Percentiles rank a stretch among this genome's conserved stretches.
Conservation (phyloP, 2,888 invertebrate species). For the Endotricha flammealis region DNA sequence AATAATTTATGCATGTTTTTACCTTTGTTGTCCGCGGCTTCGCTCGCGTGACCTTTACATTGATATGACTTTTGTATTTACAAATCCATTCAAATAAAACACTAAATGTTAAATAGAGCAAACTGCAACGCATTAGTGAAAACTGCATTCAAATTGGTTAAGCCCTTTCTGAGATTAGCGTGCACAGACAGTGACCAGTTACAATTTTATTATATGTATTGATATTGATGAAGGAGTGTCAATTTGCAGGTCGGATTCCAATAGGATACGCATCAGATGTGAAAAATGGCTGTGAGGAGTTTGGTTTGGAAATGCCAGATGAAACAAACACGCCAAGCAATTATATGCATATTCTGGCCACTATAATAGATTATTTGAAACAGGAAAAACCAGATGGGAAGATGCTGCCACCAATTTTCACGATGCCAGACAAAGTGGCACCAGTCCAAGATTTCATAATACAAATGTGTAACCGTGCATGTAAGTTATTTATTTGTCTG, state of each 20-base stretch:
- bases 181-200: no score
- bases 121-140: no score
- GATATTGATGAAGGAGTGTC: background rate
- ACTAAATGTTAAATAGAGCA: no score
- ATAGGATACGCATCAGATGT: slow-evolving; percentile 55
- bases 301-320: slow-evolving; percentile 50
- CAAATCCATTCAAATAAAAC: no score
- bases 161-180: no score
- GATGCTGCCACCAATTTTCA: slow-evolving; percentile 49
- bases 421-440: slow-evolving; percentile 50
- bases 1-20: no score
- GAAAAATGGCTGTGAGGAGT: slow-evolving; percentile 38
- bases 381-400: slow-evolving; percentile 27
- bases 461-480: slow-evolving; percentile 46
- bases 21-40: no score
- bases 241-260: slow-evolving; percentile 45
- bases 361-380: slow-evolving; percentile 52
- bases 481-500: slow-evolving; percentile 28
- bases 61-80: no score
- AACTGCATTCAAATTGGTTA: no score
- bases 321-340: slow-evolving; percentile 25
- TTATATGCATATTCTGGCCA: slow-evolving; percentile 44
- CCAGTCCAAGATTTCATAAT: slow-evolving; percentile 43
- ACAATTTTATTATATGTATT: background rate
- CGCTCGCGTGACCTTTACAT: no score